phyloP scores from a whole-genome alignment of 2,888 invertebrate genomes.

The Leptogaster cylindrica region DNA sequence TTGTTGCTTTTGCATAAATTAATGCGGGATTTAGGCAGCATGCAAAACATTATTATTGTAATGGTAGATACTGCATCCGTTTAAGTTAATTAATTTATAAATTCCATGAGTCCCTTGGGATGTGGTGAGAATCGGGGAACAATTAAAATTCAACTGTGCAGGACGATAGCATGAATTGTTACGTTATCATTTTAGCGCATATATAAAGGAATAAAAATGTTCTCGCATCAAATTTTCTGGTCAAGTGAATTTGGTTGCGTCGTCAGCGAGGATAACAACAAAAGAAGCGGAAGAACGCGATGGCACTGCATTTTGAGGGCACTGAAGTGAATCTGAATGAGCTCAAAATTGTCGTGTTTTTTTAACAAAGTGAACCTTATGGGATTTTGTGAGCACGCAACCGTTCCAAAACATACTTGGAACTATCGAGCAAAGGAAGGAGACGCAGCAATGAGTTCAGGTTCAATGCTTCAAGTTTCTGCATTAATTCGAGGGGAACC shows the following conservation, averaged over 20 bases:
- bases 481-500: too few relatives aligned
- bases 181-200: background rate
- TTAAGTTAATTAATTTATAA: too few relatives aligned
- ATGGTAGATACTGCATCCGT: too few relatives aligned
- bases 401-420: background rate
- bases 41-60: too few relatives aligned
- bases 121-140: too few relatives aligned
- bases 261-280: background rate
- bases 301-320: background rate
- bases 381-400: background rate
- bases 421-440: too few relatives aligned
- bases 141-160: background rate
- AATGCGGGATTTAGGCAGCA: too few relatives aligned
- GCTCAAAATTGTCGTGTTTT: background rate
- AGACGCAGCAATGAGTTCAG: too few relatives aligned
- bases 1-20: too few relatives aligned
- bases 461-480: too few relatives aligned
- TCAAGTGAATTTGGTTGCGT: background rate
- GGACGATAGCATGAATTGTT: background rate
- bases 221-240: constrained; percentile 1
- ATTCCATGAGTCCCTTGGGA: too few relatives aligned
- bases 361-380: background rate
- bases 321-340: background rate
- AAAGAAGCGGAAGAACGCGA: background rate
- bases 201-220: background rate